phyloP scores from a whole-genome alignment of 2,797 vertebrate genomes.

The Tachyglossus aculeatus region DNA sequence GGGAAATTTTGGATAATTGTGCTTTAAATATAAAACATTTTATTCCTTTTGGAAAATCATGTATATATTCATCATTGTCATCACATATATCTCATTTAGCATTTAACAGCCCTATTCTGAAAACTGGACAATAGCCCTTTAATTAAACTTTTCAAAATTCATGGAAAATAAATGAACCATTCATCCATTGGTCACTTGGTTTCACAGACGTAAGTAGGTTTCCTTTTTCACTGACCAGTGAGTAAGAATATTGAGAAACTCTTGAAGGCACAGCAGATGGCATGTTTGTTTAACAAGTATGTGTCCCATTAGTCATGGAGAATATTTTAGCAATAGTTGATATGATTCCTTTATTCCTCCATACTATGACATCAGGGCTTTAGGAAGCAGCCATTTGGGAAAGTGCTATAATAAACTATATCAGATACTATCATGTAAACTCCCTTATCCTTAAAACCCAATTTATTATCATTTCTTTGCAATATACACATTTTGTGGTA shows the following conservation, averaged over 20 bases:
- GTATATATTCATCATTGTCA: no score
- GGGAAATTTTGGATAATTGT: no score
- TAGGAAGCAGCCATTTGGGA: slow-evolving; percentile 45
- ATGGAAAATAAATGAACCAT: neutral
- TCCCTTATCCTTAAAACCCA: neutral
- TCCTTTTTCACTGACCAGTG: slow-evolving; percentile 8
- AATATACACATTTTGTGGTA: neutral
- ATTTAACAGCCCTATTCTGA: no score
- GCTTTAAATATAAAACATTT: no score
- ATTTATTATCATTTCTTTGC: slow-evolving; percentile 11
- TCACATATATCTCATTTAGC: no score
- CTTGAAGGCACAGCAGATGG: slow-evolving; percentile 58
- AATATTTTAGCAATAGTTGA: slow-evolving; percentile 47
- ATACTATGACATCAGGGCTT: slow-evolving; percentile 36
- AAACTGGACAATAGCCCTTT: neutral
- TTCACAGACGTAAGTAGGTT: neutral
- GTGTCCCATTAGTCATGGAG: slow-evolving; percentile 32
- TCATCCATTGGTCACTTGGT: no score
- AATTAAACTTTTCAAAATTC: neutral
- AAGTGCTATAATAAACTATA: slow-evolving; percentile 33
- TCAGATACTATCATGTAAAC: slow-evolving; percentile 21
- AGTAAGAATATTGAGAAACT: slow-evolving; percentile 43
- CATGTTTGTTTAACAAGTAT: slow-evolving; percentile 40
- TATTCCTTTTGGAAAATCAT: no score
- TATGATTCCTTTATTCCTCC: slow-evolving; percentile 43